phyloP scores from a whole-genome alignment of 2,888 invertebrate species.

The Drosophila nigritarsus region DNA sequence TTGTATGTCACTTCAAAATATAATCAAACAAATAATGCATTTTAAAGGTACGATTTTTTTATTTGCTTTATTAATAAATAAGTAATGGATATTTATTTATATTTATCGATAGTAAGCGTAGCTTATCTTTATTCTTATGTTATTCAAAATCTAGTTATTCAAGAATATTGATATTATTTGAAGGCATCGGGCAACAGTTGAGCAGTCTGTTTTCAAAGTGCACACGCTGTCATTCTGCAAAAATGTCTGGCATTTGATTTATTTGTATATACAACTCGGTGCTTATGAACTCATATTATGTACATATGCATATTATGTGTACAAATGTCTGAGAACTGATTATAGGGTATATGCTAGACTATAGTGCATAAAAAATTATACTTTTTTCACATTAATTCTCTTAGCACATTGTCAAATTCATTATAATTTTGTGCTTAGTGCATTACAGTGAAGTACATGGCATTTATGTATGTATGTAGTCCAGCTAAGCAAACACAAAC shows the following conservation, averaged over 20 bases:
- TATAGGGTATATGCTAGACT: neutral
- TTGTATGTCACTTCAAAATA: no score
- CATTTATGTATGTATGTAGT: constrained; percentile 6
- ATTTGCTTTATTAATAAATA: neutral
- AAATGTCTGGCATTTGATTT: neutral
- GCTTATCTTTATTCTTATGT: neutral
- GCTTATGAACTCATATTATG: neutral
- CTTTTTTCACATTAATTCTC: neutral
- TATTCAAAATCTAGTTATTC: neutral
- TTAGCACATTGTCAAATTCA: neutral
- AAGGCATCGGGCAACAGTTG: neutral
- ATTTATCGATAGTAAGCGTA: neutral
- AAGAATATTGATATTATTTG: neutral
- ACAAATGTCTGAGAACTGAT: neutral
- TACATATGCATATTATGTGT: neutral
- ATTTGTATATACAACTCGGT: neutral
- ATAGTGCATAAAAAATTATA: neutral
- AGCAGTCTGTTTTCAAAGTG: neutral
- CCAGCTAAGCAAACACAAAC: constrained; percentile 21
- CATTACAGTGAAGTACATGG: neutral
- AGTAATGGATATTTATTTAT: neutral
- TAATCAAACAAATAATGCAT: no score
- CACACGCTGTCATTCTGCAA: no score
- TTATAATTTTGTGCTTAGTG: neutral
- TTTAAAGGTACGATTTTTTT: no score